Base-by-base conservation (phyloP, 2,113 vertebrate genomes). In the Leuciscus idus region DNA sequence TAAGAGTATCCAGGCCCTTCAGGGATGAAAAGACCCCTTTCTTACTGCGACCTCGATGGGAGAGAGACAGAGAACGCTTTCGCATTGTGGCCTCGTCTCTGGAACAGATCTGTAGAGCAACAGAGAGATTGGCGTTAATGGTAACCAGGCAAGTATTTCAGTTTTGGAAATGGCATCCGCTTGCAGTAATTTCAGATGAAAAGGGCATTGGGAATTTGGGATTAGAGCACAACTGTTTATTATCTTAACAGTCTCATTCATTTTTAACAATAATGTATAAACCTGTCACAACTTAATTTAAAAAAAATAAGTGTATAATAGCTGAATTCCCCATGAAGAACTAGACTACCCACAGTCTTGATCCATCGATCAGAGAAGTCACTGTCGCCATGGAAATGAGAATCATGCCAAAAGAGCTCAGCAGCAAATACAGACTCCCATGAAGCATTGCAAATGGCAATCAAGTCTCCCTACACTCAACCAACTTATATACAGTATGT, bases 1-100 rank as follows among this genome's bases (percentile, higher is more conserved):
- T 97, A 55, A 99, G 91, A 13, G 97, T 97, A 91, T 99, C 97
- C 86, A 99, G 94, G 76, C 97, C 97, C 94, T 99, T 99, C 0
- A 99, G 94, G 0, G 98, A 99, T 28, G 98, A 98, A 93, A 99
- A 99, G 21, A 99, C 93, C 43, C 98, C 95, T 92, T 95, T 95
- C 93, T 97, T 98, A 86, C 89, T 93, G 89, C 86, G 92, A 75
- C 93, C 90, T 74, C 90, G 92, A 88, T 96, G 95, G 0, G 95
- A 96, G 86, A 97, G 89, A 28, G 98, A 98, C 57, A 98, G 87
- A 0, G 97, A 98, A 80, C 97, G 96, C 86, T 97, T 97, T 88
- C 97, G 94, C 83, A 98, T 93, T 9, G 96, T 96, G 73, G 97
- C 93, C 90, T 98, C 97, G 79, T 99, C 97, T 90, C 98, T 95